phyloP scores from a whole-genome alignment of 2,113 vertebrate genomes.

The Myrmecobius fasciatus region DNA sequence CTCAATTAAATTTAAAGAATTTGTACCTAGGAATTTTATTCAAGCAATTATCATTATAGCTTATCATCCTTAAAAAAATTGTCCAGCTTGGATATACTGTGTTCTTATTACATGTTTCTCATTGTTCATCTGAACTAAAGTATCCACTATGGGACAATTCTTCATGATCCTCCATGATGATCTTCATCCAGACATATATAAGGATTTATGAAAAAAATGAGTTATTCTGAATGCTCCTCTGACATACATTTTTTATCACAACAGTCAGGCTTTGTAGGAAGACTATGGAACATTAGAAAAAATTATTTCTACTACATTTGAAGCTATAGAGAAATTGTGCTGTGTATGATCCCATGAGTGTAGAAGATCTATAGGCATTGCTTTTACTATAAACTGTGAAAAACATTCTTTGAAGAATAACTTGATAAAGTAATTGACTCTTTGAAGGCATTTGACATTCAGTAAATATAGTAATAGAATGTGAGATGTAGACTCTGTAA shows the following conservation, averaged over 20 bases:
- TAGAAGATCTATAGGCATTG: neutral
- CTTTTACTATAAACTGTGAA: neutral
- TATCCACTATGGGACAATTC: neutral
- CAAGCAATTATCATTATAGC: neutral
- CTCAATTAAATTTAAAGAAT: neutral
- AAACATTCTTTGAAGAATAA: neutral
- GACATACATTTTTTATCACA: neutral
- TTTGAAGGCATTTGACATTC: neutral
- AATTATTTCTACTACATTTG: neutral
- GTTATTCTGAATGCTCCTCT: neutral
- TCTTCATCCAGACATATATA: neutral
- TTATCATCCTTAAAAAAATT: neutral
- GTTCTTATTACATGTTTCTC: neutral
- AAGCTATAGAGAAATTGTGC: neutral
- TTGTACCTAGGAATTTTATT: neutral
- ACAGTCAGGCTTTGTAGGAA: neutral
- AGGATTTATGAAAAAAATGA: neutral
- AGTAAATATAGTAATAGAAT: neutral
- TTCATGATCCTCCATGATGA: neutral
- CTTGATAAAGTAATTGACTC: neutral
- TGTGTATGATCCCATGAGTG: neutral
- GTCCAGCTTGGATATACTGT: neutral
- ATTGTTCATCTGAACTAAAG: neutral
- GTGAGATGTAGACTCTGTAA: neutral
- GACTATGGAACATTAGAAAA: neutral